phyloP scores from a whole-genome alignment of 2,797 vertebrate genomes.

The Ctenopoma multispine region DNA sequence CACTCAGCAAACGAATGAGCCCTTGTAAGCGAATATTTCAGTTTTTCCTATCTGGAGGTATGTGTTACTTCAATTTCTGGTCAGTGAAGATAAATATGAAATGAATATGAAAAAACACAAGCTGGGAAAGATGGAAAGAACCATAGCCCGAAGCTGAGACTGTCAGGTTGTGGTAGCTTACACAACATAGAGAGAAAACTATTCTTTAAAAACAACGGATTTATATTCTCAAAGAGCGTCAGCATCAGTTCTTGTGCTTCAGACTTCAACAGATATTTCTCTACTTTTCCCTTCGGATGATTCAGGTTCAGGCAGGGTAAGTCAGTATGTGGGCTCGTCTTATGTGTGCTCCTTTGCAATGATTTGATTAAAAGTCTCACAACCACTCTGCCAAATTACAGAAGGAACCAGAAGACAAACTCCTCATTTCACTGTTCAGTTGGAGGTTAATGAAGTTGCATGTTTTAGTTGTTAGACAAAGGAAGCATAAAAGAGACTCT shows the following conservation, averaged over 20 bases:
- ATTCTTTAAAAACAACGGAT: conserved; percentile 16
- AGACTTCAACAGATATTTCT: background rate
- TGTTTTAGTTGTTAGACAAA: background rate
- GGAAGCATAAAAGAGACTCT: background rate
- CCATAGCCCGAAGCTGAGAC: conserved; percentile 7
- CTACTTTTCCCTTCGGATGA: background rate
- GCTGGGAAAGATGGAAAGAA: conserved; percentile 14
- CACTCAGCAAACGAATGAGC: conserved; percentile 38
- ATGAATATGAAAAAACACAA: conserved; percentile 31
- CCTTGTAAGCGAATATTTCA: conserved; percentile 30
- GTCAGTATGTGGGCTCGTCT: background rate
- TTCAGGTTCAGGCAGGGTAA: background rate
- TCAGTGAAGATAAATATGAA: conserved; percentile 39
- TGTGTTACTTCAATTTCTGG: conserved; percentile 32
- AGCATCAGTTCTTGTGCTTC: background rate
- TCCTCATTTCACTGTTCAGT: background rate
- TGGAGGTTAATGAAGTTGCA: background rate
- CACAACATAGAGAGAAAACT: conserved; percentile 1
- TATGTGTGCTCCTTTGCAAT: background rate
- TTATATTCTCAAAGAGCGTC: background rate
- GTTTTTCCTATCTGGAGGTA: conserved; percentile 8
- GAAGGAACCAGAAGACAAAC: background rate
- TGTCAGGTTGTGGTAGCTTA: conserved; percentile 26
- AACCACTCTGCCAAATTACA: background rate
- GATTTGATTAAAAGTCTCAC: conserved; percentile 7